Base-by-base conservation (phyloP, 2,113 vertebrate genomes). In the Eolophus roseicapilla region DNA sequence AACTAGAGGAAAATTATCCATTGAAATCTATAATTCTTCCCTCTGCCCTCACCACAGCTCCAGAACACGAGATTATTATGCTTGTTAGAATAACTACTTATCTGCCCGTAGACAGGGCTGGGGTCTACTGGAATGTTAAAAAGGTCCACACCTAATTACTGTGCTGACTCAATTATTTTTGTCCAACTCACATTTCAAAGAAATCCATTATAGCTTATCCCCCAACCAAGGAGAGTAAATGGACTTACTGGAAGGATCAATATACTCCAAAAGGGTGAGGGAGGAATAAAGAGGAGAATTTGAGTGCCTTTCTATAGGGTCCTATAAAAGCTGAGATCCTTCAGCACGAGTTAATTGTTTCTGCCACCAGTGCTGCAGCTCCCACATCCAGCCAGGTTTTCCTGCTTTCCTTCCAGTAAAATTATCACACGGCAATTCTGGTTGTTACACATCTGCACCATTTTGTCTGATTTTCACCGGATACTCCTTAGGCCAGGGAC, bases 31-130 rank as follows among this genome's bases (percentile, higher is more conserved):
- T n/a, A 92, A 78, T 76, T 68, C 65, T 77, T 64, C 64, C 43
- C 49, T 37, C 20, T 78, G 43, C 53, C 81, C 73, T 71, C 76
- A 37, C 60, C 44, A 52, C 77, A 78, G 69, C 57, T 91, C 67
- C 75, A 95, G 90, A 94, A 84, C 78, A 82, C 19, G 41, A 81
- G 83, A 91, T 95, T 91, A 84, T 71, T 82, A 41, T 68, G 90
- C 65, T 35, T 76, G 37, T 76, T 93, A 76, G 77, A 73, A 50
- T 82, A 84, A 49, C 33, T 44, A 11, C 64, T 78, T 65, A 84
- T 69, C 90, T 92, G 35, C 80, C 74, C 28, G 2, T 41, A 80
- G 60, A 82, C 92, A 95, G 76, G 67, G n/a, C 74, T 88, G 47
- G 33, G 68, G 46, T 63, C 79, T 70, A 39, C 68, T 57, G 85